Base-by-base conservation (phyloP, 2,113 vertebrate genomes). In the Rana temporaria region DNA sequence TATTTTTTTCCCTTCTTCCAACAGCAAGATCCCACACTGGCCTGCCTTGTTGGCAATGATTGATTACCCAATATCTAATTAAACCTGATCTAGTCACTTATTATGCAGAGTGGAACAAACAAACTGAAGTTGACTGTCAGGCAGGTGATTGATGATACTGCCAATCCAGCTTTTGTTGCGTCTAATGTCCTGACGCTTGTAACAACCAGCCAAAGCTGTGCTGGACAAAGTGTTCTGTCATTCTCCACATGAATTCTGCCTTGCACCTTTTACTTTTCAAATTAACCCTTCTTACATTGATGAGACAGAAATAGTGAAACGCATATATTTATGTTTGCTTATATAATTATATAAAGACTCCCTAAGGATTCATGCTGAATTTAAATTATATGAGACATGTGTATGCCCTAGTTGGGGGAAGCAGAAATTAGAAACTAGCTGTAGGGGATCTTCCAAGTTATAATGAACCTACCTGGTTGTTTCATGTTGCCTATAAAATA, bases 61-160 rank as follows among this genome's bases (percentile, higher is more conserved):
- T 98, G 98, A 99, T 99, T 93, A 99, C 97, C 96, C 95, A 97
- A 97, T 98, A 97, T 98, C 97, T 99, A 99, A 99, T 99, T 99
- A 99, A 98, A 97, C 94, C 93, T 95, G 97, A 99, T 99, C 94
- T 96, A 96, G 98, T 98, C 97, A 95, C 97, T 98, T 98, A 98
- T 97, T 98, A 99, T 99, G 98, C 97, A 99, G 94, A 97, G 95
- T 95, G 96, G 95, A 95, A 97, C 97, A 98, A 98, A 99, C 98
- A 98, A 96, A 98, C 96, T 95, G 94, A 95, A 97, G 97, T 95
- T 93, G 87, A 91, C 96, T 98, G 98, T 98, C 98, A 97, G 90
- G 42, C 32, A 68, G 0, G 92, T 99, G 98, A 99, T 99, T 97
- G 97, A 99, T 99, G 98, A 97, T 94, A 91, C 91, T 91, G 94